Conservation (phyloP, 2,888 invertebrate genomes). For the Luperina testacea region DNA sequence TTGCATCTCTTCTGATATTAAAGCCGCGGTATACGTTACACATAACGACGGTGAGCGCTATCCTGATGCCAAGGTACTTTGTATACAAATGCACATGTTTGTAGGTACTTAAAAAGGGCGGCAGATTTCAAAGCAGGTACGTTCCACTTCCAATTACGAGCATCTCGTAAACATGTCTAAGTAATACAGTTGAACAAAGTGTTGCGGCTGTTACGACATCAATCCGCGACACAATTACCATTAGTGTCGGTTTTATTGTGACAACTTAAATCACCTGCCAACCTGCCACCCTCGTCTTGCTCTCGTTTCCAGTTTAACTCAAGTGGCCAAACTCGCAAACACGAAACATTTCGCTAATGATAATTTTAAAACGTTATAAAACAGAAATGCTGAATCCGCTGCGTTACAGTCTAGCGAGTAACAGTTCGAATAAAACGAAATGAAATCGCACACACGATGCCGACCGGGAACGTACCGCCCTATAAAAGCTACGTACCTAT, state of each 20-base stretch:
- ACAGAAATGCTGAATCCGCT: constrained; percentile 61
- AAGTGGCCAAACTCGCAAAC: constrained; percentile 57
- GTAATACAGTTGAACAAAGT: constrained; percentile 64
- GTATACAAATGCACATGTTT: background rate
- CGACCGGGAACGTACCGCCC: constrained; percentile 66
- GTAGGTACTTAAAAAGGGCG: constrained; percentile 16
- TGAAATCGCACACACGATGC: constrained; percentile 75
- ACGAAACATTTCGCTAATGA: constrained; percentile 63
- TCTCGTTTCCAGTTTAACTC: constrained; percentile 64
- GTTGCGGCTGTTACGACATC: constrained; percentile 66
- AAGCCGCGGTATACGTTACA: background rate
- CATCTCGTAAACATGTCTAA: constrained; percentile 63
- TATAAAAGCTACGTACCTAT: constrained; percentile 69
- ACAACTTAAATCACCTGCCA: constrained; percentile 73
- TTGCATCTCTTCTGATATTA: constrained; percentile 2
- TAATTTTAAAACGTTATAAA: constrained; percentile 65
- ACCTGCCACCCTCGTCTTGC: constrained; percentile 68
- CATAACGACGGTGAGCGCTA: background rate
- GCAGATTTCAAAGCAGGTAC: constrained; percentile 36
- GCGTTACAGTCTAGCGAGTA: constrained; percentile 72
- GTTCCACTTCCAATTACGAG: constrained; percentile 53
- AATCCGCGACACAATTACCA: constrained; percentile 72
- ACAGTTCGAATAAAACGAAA: constrained; percentile 80
- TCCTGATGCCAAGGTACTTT: background rate
- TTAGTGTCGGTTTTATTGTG: constrained; percentile 73